Base-by-base conservation (phyloP, 2,888 invertebrate genomes). In the Sabatieria punctata region DNA sequence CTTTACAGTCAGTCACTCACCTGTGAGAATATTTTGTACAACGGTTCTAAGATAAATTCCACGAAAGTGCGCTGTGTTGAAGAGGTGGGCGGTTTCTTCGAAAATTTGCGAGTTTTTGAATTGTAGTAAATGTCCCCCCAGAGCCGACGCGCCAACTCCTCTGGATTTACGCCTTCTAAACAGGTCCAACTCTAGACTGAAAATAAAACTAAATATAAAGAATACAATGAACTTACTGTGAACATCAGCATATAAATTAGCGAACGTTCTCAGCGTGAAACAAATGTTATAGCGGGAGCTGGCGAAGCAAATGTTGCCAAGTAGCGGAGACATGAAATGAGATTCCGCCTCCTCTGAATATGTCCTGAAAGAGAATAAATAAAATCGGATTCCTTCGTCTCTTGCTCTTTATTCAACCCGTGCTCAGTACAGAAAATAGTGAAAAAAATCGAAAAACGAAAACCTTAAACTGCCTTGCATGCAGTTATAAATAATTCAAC, bases 111-210 rank as follows among this genome's bases (percentile, higher is more conserved):
- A 26, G 88, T 89, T 73, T 89, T 88, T 24, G 78, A 77, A n/a
- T n/a, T n/a, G 69, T 91, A 95, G 68, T 95, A 97, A 54, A 93
- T 81, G 65, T 99, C 97, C 22, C 97, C 97, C 97, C 97, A 97
- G 13, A 97, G 74, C 56, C 93, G 76, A 51, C 81, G 80, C 0
- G 93, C 78, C 72, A 97, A 88, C 61, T 93, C 91, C 0, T 75
- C 72, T 38, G 82, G 76, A 57, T 84, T 83, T 1, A 89, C 75
- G 4, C 76, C 77, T 0, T 64, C 80, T 46, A 38, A 36, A 43
- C 19, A 25, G 27, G 19, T n/a, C n/a, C n/a, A n/a, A n/a, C n/a
- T n/a, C n/a, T n/a, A n/a, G n/a, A n/a, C n/a, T n/a, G n/a, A n/a
- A n/a, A n/a, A n/a, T n/a, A n/a, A n/a, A 24, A 41, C 11, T 21